Conservation (phyloP, 2,888 invertebrate genomes). For the Gastrophysa polygoni region DNA sequence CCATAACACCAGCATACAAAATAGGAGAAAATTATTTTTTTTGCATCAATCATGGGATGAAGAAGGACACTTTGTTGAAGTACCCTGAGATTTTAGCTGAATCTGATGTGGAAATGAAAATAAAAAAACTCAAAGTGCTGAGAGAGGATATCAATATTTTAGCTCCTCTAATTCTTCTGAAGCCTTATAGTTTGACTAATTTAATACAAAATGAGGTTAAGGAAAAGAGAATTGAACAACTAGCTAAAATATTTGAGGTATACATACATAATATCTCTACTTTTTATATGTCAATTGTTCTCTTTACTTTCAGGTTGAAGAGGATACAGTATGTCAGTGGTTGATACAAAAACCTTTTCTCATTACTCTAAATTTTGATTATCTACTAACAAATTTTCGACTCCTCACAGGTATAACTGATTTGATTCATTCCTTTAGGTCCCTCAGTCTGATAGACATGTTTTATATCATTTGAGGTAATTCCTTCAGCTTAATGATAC, state of each 20-base stretch:
- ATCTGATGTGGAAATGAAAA: slow-evolving; percentile 39
- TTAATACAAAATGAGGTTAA: slow-evolving; percentile 33
- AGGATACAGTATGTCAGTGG: slow-evolving; percentile 39
- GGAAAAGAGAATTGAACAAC: slow-evolving; percentile 34
- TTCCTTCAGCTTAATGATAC: no score
- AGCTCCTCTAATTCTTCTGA: slow-evolving; percentile 42
- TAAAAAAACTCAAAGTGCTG: slow-evolving; percentile 42
- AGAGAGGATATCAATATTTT: slow-evolving; percentile 44
- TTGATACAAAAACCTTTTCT: slow-evolving; percentile 34
- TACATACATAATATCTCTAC: neutral
- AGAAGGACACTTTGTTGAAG: slow-evolving; percentile 38
- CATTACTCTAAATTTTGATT: slow-evolving; percentile 25
- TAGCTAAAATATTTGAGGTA: slow-evolving; percentile 43
- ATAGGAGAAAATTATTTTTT: slow-evolving; percentile 43
- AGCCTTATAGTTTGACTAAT: slow-evolving; percentile 28
- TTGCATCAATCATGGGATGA: slow-evolving; percentile 41
- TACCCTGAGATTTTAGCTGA: slow-evolving; percentile 48
- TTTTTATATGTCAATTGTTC: neutral
- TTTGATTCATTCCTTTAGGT: no score
- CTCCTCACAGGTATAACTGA: slow-evolving; percentile 29
- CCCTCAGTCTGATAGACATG: no score
- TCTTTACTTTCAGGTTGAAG: slow-evolving; percentile 42
- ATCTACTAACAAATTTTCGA: slow-evolving; percentile 24
- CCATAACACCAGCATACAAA: slow-evolving; percentile 23
- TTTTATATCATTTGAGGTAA: no score